Percentiles rank a stretch among this genome's conserved stretches.
These are phyloP conservation scores for Poeciliopsis presidionis DNA, from an alignment of 2,797 vertebrate genomes.

Conservation along the genomic window DNA sequence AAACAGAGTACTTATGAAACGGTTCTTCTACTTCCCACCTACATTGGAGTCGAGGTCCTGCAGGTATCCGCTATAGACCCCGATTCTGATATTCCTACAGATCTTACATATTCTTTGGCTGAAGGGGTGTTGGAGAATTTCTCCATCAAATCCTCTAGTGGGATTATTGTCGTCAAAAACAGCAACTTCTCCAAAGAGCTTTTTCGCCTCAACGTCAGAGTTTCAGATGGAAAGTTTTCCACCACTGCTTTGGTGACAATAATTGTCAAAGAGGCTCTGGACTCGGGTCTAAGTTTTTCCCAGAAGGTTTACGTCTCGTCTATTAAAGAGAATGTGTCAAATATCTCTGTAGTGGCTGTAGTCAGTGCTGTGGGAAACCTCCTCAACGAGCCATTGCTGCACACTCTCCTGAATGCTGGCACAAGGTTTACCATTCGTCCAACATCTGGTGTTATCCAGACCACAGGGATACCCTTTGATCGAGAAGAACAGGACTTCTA, in stretches of 20 bases:
- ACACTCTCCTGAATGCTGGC: conserved; percentile 91
- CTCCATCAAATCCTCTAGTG: conserved; percentile 86
- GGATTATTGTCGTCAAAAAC: conserved; percentile 90
- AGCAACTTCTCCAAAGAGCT: conserved; percentile 92
- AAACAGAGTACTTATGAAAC: conserved; percentile 90
- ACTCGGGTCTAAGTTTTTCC: conserved; percentile 92
- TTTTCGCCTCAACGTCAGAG: conserved; percentile 89
- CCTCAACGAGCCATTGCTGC: conserved; percentile 94
- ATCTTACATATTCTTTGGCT: conserved; percentile 88
- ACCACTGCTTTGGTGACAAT: conserved; percentile 89
- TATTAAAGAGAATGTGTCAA: conserved; percentile 91
- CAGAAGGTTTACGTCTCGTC: conserved; percentile 89
- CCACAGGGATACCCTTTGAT: conserved; percentile 91
- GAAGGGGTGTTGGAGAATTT: conserved; percentile 91
- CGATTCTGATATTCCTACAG: conserved; percentile 87
- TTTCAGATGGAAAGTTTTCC: conserved; percentile 95
- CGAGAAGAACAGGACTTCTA: conserved; percentile 93
- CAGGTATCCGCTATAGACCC: conserved; percentile 91
- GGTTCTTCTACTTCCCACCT: conserved; percentile 91
- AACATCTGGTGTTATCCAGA: conserved; percentile 95
- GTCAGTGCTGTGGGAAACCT: conserved; percentile 93
- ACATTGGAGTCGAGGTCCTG: conserved; percentile 92
- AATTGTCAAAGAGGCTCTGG: conserved; percentile 90
- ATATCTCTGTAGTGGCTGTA: conserved; percentile 92
- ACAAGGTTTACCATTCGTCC: conserved; percentile 90